These are phyloP conservation scores for Helostoma temminkii DNA, from an alignment of 2,797 vertebrate genomes.

Conservation along the genomic window DNA sequence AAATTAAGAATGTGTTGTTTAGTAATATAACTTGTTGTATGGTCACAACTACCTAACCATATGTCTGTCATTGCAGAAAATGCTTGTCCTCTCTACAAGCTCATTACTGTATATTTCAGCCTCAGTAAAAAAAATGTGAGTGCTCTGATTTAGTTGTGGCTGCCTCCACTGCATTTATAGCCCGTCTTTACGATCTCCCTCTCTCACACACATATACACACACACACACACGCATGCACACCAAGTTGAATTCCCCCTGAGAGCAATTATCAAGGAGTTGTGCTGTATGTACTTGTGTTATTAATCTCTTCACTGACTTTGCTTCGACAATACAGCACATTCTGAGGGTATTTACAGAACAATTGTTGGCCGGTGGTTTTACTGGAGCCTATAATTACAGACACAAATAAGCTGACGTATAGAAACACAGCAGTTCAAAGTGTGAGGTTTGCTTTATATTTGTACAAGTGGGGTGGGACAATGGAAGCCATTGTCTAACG, in stretches of 20 bases:
- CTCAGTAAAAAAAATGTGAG: conserved; percentile 71
- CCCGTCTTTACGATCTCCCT: conserved; percentile 12
- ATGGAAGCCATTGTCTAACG: background rate
- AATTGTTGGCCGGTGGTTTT: conserved; percentile 50
- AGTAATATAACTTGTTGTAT: conserved; percentile 23
- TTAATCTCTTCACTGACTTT: conserved; percentile 67
- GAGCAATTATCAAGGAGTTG: conserved; percentile 74
- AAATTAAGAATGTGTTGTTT: conserved; percentile 29
- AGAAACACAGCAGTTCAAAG: conserved; percentile 34
- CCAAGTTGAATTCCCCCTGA: conserved; percentile 55
- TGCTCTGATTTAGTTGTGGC: conserved; percentile 65
- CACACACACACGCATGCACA: conserved; percentile 19
- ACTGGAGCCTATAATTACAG: conserved; percentile 65
- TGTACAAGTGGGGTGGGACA: conserved; percentile 9
- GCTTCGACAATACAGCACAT: conserved; percentile 67
- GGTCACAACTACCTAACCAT: conserved; percentile 28
- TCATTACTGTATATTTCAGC: conserved; percentile 73
- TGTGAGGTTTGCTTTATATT: conserved; percentile 30
- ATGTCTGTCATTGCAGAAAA: conserved; percentile 60
- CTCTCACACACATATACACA: background rate
- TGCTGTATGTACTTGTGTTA: conserved; percentile 61
- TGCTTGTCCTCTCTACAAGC: conserved; percentile 53
- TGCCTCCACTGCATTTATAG: conserved; percentile 41
- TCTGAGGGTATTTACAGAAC: conserved; percentile 69
- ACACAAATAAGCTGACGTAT: conserved; percentile 67